phyloP scores from a whole-genome alignment of 1,140 invertebrate genomes.

The Ceratina australensis region DNA sequence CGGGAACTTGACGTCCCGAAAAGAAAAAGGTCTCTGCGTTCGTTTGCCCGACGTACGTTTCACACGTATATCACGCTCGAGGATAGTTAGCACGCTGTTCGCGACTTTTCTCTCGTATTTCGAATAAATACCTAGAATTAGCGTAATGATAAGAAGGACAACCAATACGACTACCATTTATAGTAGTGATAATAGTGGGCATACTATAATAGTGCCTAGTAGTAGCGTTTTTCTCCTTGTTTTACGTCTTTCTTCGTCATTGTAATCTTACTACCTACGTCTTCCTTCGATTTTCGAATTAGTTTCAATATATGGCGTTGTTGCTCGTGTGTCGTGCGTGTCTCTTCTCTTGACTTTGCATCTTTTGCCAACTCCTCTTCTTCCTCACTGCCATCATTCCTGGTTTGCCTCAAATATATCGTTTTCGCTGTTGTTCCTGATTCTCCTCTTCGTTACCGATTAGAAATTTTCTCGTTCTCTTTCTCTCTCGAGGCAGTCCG shows the following conservation, averaged over 20 bases:
- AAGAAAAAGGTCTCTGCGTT: neutral
- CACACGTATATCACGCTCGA: conserved; percentile 47
- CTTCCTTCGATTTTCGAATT: conserved; percentile 66
- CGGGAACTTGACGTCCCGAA: neutral
- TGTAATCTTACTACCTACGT: conserved; percentile 51
- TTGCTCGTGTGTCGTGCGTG: conserved; percentile 59
- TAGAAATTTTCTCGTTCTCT: conserved; percentile 45
- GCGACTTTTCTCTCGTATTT: conserved; percentile 58
- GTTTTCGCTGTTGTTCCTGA: conserved; percentile 25
- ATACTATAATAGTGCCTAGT: conserved; percentile 74
- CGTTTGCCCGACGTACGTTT: neutral
- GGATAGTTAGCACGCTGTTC: conserved; percentile 67
- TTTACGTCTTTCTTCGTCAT: conserved; percentile 48
- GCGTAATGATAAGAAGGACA: conserved; percentile 72
- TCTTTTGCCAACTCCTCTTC: conserved; percentile 21
- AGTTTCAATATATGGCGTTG: conserved; percentile 75
- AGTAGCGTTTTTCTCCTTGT: conserved; percentile 63
- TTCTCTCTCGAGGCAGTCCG: conserved; percentile 62
- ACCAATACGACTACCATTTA: conserved; percentile 73
- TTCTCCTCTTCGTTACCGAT: conserved; percentile 7
- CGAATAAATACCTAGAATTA: conserved; percentile 74
- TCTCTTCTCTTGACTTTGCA: conserved; percentile 54
- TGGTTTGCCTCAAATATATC: conserved; percentile 18
- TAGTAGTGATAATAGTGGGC: conserved; percentile 74
- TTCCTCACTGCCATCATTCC: conserved; percentile 5